Evolutionary conservation across 2,113 vertebrate species (phyloP).

Genomic region (Brachyhypopomus occidentalis): DNA sequence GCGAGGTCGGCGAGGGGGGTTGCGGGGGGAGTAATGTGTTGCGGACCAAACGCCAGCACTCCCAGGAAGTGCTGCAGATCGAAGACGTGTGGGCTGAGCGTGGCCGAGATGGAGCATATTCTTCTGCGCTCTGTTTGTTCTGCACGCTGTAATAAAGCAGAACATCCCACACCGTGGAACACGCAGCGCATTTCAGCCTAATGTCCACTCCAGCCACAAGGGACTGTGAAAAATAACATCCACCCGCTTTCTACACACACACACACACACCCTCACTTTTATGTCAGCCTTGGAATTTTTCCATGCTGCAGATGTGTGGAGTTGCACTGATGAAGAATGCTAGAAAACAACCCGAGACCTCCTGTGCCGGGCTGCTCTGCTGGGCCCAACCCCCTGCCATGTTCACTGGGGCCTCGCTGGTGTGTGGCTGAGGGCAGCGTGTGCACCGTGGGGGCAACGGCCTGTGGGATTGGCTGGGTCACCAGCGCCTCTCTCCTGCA

Average conservation of each 20-base stretch:
- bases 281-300: constrained; percentile 25
- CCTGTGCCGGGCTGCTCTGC: neutral
- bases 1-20: constrained; percentile 32
- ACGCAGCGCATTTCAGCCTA: constrained; percentile 54
- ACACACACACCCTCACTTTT: constrained; percentile 35
- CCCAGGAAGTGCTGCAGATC: constrained; percentile 31
- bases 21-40: constrained; percentile 27
- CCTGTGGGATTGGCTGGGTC: constrained; percentile 68
- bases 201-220: constrained; percentile 50
- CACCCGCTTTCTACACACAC: constrained; percentile 21
- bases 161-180: constrained; percentile 40
- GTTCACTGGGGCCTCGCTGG: constrained; percentile 54
- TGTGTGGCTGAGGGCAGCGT: constrained; percentile 17
- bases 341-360: constrained; percentile 16
- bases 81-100: constrained; percentile 43
- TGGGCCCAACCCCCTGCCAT: constrained; percentile 57
- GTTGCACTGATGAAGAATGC: neutral
- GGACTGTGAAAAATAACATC: constrained; percentile 41
- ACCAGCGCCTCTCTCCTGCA: constrained; percentile 56
- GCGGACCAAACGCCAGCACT: constrained; percentile 47
- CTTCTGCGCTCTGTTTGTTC: constrained; percentile 37
- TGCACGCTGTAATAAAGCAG: constrained; percentile 44
- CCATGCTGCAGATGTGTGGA: neutral
- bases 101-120: constrained; percentile 40
- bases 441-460: constrained; percentile 60